phyloP scores from a whole-genome alignment of 2,888 invertebrate genomes.

The Congeria kusceri region DNA sequence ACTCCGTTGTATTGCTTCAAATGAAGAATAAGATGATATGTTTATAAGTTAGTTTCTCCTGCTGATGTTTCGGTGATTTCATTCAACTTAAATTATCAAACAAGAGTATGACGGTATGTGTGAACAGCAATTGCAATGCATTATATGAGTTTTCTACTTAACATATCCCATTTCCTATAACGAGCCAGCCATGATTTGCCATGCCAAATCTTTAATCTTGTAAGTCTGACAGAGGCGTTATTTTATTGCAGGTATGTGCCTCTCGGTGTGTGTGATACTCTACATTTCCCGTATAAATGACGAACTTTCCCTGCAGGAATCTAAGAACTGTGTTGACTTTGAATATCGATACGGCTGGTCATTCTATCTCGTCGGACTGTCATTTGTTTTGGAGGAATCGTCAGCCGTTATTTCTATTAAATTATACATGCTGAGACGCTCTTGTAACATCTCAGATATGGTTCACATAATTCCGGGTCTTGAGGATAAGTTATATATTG shows the following conservation, averaged over 20 bases:
- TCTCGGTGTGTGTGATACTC: conserved; percentile 77
- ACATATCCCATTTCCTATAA: no score
- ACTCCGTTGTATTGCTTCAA: no score
- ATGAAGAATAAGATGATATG: no score
- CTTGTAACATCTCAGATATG: conserved; percentile 56
- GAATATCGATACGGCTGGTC: conserved; percentile 78
- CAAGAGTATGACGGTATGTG: no score
- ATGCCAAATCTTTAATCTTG: no score
- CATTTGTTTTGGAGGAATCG: conserved; percentile 75
- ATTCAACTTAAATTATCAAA: no score
- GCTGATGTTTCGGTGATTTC: no score
- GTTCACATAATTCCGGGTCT: conserved; percentile 63
- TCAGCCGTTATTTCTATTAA: conserved; percentile 79
- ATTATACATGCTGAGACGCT: conserved; percentile 68
- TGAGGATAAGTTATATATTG: conserved; percentile 58
- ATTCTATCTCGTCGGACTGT: conserved; percentile 75
- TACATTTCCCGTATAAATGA: conserved; percentile 79
- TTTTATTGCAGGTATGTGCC: conserved; percentile 71
- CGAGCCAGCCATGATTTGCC: no score
- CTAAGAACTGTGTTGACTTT: conserved; percentile 66
- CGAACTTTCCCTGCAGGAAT: conserved; percentile 70
- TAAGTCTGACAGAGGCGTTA: neutral
- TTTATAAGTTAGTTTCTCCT: no score
- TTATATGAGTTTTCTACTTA: no score
- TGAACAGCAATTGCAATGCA: no score